Conservation (phyloP, 1,140 invertebrate genomes). For the Hypsibius dujardini region DNA sequence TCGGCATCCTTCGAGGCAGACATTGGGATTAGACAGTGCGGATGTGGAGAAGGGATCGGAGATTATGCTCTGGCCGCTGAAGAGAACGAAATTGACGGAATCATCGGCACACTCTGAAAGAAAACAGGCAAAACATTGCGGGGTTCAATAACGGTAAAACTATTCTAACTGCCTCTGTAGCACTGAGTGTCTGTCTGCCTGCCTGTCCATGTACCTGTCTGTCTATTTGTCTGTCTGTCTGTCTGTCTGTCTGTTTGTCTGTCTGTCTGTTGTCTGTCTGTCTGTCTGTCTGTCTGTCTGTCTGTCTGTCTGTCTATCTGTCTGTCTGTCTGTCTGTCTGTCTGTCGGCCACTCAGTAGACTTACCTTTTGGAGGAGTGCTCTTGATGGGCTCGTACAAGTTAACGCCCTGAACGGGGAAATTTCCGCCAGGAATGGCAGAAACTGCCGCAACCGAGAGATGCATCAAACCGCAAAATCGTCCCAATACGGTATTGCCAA, state of each 20-base stretch:
- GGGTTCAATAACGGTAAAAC: too few relatives aligned
- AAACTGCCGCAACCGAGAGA: background rate
- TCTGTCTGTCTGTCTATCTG: too few relatives aligned
- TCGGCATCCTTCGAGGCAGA: conserved; percentile 1
- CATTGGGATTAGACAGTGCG: background rate
- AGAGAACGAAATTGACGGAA: background rate
- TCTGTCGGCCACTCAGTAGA: too few relatives aligned
- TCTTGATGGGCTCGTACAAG: background rate
- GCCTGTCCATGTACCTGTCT: too few relatives aligned
- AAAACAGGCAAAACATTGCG: too few relatives aligned
- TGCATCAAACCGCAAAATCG: conserved; percentile 16
- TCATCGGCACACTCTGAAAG: background rate
- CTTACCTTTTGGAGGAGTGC: background rate
- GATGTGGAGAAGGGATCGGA: background rate
- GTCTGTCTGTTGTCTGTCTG: too few relatives aligned
- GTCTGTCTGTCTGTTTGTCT: too few relatives aligned
- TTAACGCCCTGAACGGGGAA: conserved; percentile 11
- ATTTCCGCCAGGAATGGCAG: background rate
- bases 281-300: too few relatives aligned
- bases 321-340: too few relatives aligned
- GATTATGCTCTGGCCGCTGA: background rate
- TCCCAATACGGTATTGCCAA: background rate
- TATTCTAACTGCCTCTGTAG: too few relatives aligned
- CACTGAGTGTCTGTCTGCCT: too few relatives aligned
- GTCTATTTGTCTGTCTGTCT: too few relatives aligned